Percentiles rank a stretch among this genome's conserved stretches.
phyloP scores from a whole-genome alignment of 1,140 invertebrate species.

The Orius insidiosus region DNA sequence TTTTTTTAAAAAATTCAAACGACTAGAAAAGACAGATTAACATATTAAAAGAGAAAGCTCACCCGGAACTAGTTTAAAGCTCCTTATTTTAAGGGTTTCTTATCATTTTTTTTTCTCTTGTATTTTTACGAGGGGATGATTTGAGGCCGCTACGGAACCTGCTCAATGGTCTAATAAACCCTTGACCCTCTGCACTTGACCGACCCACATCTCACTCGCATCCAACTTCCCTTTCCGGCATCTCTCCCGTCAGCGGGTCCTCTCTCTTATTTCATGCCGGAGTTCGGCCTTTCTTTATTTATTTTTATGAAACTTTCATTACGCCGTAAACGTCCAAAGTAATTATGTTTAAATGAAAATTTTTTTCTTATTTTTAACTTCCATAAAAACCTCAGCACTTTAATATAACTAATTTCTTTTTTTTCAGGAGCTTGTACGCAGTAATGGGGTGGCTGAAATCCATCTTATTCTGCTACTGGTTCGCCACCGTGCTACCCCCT shows the following conservation, averaged over 20 bases:
- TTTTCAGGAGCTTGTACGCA: constrained; percentile 6
- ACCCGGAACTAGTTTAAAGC: too few relatives aligned
- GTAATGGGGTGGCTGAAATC: constrained; percentile 9
- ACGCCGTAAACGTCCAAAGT: background rate
- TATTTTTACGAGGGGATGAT: too few relatives aligned
- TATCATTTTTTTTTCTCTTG: too few relatives aligned
- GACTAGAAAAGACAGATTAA: too few relatives aligned
- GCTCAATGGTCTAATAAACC: background rate
- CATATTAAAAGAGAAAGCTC: too few relatives aligned
- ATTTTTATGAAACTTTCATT: background rate
- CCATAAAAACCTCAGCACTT: background rate
- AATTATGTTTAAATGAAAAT: background rate
- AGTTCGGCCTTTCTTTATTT: background rate
- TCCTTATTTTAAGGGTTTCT: too few relatives aligned
- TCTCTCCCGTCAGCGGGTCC: background rate
- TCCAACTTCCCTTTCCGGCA: background rate
- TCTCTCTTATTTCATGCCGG: background rate
- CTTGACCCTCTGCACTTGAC: constrained; percentile 7
- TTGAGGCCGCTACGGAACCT: too few relatives aligned
- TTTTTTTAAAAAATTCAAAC: too few relatives aligned
- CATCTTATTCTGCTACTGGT: constrained; percentile 11
- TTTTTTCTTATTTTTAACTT: background rate
- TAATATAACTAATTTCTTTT: too few relatives aligned
- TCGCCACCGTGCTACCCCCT: constrained; percentile 6
- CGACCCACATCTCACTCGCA: background rate